Conservation (phyloP, 2,888 invertebrate species). For the Ceriagrion tenellum region DNA sequence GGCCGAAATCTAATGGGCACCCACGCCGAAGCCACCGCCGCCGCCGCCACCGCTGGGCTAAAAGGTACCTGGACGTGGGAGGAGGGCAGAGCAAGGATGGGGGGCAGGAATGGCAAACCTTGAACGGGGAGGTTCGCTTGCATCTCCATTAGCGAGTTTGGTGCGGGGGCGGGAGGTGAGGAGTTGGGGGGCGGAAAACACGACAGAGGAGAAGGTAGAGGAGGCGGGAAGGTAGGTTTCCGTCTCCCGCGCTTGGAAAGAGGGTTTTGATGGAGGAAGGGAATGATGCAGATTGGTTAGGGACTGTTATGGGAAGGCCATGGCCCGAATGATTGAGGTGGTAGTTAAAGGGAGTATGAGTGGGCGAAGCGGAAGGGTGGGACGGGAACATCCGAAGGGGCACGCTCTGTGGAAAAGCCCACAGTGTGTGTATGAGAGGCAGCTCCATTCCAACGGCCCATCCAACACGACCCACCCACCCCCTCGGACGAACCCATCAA, state of each 20-base stretch:
- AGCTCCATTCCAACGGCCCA: conserved; percentile 2
- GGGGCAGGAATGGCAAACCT: not conserved
- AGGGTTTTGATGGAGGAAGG: conserved; percentile 32
- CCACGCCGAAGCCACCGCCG: not conserved
- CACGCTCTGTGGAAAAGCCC: not conserved
- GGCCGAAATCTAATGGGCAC: not conserved
- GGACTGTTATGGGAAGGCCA: conserved; percentile 52
- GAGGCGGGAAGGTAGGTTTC: not conserved
- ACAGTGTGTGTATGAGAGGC: not conserved
- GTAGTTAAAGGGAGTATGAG: not conserved
- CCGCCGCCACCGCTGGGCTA: not conserved
- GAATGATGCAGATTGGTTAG: conserved; percentile 61
- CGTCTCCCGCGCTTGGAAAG: not conserved
- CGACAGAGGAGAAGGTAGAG: not conserved
- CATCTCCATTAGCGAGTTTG: conserved; percentile 54
- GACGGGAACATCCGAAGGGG: not conserved
- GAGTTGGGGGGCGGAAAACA: not conserved
- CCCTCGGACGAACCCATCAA: not conserved
- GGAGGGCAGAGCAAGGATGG: not conserved
- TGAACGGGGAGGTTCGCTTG: not conserved
- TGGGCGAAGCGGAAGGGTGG: not conserved
- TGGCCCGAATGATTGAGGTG: conserved; percentile 62
- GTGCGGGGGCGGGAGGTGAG: not conserved
- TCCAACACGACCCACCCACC: not conserved
- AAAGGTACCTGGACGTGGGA: not conserved